Conservation (phyloP, 1,140 invertebrate species). For the Pseudomyrmex sp. region DNA sequence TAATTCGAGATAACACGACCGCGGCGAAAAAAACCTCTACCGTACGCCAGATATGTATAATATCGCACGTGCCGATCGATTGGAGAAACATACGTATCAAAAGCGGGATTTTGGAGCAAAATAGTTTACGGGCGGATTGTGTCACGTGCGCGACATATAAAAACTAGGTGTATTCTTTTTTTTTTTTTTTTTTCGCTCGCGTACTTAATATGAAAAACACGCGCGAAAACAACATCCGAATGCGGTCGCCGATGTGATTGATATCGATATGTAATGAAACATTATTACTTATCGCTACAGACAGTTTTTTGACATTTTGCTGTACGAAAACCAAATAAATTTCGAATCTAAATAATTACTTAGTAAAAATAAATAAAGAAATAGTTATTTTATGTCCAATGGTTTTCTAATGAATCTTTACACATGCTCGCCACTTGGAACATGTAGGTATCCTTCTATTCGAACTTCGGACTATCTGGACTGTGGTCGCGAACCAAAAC, state of each 20-base stretch:
- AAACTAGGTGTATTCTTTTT: neutral
- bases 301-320: no score
- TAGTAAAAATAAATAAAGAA: no score
- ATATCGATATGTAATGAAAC: no score
- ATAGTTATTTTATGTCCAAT: no score
- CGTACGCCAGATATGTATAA: neutral
- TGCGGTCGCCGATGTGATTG: neutral
- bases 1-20: conserved; percentile 8
- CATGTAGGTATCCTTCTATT: no score
- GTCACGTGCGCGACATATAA: neutral
- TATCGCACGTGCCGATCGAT: neutral
- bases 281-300: no score
- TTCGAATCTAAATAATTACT: neutral
- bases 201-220: neutral
- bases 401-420: no score
- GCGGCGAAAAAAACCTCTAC: neutral
- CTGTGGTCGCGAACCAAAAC: no score
- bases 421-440: no score
- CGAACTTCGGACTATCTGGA: no score
- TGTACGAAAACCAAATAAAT: neutral
- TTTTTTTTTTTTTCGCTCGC: neutral
- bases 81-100: neutral
- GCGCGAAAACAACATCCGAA: conserved; percentile 2
- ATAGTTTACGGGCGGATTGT: neutral
- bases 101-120: conserved; percentile 6